phyloP scores from a whole-genome alignment of 2,888 invertebrate species.

The Apotomis betuletana region DNA sequence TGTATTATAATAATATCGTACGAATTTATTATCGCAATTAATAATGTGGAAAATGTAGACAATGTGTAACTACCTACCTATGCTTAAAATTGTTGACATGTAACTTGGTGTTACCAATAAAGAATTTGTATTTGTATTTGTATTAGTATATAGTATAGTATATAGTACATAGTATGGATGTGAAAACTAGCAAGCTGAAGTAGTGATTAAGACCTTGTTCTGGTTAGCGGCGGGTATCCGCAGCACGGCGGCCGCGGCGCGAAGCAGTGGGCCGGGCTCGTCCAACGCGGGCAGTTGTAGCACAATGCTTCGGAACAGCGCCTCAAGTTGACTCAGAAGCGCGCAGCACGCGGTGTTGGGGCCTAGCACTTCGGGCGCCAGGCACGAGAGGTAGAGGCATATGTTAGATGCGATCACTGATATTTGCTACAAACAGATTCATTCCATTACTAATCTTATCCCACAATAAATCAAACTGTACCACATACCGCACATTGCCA shows the following conservation, averaged over 20 bases:
- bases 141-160: no score
- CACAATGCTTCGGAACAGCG: conserved; percentile 90
- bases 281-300: conserved; percentile 88
- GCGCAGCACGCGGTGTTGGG: conserved; percentile 87
- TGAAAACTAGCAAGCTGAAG: not conserved
- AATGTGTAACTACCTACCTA: no score
- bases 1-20: no score
- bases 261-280: conserved; percentile 87
- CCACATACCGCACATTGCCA: no score
- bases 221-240: conserved; percentile 92
- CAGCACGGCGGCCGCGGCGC: conserved; percentile 90
- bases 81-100: no score
- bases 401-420: conserved; percentile 94
- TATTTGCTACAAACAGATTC: conserved; percentile 74
- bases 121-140: no score
- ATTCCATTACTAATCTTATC: no score
- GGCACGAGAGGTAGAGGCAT: conserved; percentile 95
- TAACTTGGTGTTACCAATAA: no score
- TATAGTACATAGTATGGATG: no score
- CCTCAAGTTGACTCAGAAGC: conserved; percentile 93
- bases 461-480: no score
- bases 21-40: no score
- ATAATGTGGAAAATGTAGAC: no score
- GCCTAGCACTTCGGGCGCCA: conserved; percentile 91
- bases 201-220: conserved; percentile 83